These are phyloP conservation scores for Diachasma alloeum DNA, from an alignment of 1,140 invertebrate genomes.

Conservation along the genomic window DNA sequence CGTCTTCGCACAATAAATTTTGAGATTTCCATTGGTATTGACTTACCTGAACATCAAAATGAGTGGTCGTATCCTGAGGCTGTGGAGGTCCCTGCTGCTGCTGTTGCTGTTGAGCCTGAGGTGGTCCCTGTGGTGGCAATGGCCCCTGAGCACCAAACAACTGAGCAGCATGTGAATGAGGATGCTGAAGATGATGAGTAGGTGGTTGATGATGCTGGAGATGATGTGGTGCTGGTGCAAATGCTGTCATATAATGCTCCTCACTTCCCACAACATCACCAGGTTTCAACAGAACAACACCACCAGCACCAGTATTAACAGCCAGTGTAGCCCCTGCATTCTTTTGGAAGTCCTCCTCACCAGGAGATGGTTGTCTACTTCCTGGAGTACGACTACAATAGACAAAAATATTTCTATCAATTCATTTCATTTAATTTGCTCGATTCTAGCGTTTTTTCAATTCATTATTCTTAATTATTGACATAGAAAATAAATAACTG, in stretches of 20 bases:
- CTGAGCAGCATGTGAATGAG: constrained; percentile 62
- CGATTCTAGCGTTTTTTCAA: not conserved
- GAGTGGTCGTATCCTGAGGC: constrained; percentile 60
- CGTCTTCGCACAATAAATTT: too few species aligned
- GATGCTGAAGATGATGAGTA: constrained; percentile 62
- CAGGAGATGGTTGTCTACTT: constrained; percentile 90
- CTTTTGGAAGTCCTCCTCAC: constrained; percentile 81
- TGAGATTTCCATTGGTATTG: too few species aligned
- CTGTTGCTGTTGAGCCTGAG: constrained; percentile 66
- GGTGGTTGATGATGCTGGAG: constrained; percentile 65
- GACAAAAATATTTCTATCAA: constrained; percentile 13
- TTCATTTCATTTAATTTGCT: not conserved
- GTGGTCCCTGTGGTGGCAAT: constrained; percentile 58
- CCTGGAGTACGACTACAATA: constrained; percentile 81
- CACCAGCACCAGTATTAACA: constrained; percentile 55
- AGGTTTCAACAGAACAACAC: constrained; percentile 63
- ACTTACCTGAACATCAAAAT: constrained; percentile 68
- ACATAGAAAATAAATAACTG: not conserved
- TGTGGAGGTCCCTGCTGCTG: constrained; percentile 70
- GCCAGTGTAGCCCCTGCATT: constrained; percentile 65
- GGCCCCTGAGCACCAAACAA: constrained; percentile 65
- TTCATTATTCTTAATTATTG: too few species aligned
- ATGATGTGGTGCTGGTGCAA: constrained; percentile 68
- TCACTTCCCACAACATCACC: constrained; percentile 68
- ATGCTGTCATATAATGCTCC: constrained; percentile 65